Evolutionary conservation across 2,113 vertebrate genomes (phyloP), one percentile per base, ranked within the genome.

Genomic region (Antennarius striatus): DNA sequence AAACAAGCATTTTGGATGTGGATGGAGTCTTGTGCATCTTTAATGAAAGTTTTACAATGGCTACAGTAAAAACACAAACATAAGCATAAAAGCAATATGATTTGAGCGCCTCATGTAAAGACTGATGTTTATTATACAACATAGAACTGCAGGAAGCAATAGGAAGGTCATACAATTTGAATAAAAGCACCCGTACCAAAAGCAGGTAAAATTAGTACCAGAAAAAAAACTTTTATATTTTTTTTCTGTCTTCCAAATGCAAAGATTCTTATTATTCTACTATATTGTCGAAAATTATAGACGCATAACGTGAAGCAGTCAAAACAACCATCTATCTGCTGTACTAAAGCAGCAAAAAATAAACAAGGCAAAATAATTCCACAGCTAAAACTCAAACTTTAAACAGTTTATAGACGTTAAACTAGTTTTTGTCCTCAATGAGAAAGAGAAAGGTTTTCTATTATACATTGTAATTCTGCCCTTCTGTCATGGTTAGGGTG

Each of bases 361-460:
- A 43, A n/a, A 4, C 39, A 8, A 43, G 42, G 11, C 6, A 43
- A 13, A 58, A 68, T 49, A 55, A 46, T 56, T 13, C 32, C 16
- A n/a, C 28, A 12, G 5, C 49, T 56, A 42, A 57, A 80, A 63
- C 56, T 62, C 72, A 39, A 60, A 69, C 14, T 56, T 61, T 65
- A 2, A 45, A 8, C 10, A 72, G 40, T 73, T 82, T 62, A 56
- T 55, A 43, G 55, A 68, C 55, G 39, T 63, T 64, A 59, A 75
- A 59, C 59, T n/a, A 55, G 52, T 67, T 69, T 63, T 72, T 47
- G 40, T 30, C 51, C 60, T 66, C 49, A 73, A 45, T 52, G 61
- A 79, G 52, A 68, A 83, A 76, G 50, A 72, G 80, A 87, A 81
- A 86, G 80, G 75, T 86, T 89, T 89, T 89, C 77, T 16, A 86